These are phyloP conservation scores for Mesitornis unicolor DNA, from an alignment of 2,113 vertebrate species.

Conservation along the genomic window DNA sequence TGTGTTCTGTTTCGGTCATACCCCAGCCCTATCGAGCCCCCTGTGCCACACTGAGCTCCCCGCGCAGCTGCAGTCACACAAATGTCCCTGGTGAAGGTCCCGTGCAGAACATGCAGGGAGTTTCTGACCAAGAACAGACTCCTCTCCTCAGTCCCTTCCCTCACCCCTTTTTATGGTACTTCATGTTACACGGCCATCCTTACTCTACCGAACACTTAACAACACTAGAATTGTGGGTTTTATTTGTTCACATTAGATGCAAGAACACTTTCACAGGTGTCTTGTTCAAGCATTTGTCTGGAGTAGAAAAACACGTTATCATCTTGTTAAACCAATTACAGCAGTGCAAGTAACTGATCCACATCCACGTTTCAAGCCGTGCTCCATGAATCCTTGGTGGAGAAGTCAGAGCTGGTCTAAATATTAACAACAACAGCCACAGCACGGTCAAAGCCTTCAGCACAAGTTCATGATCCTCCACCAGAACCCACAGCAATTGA, in stretches of 20 bases:
- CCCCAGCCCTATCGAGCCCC: neutral
- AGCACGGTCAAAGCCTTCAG: neutral
- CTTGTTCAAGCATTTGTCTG: neutral
- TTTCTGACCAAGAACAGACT: neutral
- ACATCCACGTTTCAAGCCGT: accelerated
- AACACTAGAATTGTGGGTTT: neutral
- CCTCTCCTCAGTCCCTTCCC: neutral
- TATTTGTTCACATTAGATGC: neutral
- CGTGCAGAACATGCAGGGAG: accelerated
- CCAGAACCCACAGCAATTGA: neutral
- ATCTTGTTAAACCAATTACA: neutral
- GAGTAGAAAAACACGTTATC: neutral
- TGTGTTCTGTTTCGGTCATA: neutral
- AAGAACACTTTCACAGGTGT: neutral
- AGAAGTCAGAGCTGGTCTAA: neutral
- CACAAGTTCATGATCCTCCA: neutral
- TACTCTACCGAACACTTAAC: neutral
- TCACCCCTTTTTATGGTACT: neutral
- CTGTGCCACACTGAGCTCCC: neutral
- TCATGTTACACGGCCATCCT: accelerated
- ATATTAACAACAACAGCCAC: neutral
- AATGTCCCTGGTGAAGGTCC: neutral
- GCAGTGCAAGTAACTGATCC: accelerated
- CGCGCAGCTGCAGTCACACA: neutral
- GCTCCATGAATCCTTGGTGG: neutral